These are phyloP conservation scores for Xerus inauris DNA, from an alignment of 2,113 vertebrate genomes.

Conservation along the genomic window DNA sequence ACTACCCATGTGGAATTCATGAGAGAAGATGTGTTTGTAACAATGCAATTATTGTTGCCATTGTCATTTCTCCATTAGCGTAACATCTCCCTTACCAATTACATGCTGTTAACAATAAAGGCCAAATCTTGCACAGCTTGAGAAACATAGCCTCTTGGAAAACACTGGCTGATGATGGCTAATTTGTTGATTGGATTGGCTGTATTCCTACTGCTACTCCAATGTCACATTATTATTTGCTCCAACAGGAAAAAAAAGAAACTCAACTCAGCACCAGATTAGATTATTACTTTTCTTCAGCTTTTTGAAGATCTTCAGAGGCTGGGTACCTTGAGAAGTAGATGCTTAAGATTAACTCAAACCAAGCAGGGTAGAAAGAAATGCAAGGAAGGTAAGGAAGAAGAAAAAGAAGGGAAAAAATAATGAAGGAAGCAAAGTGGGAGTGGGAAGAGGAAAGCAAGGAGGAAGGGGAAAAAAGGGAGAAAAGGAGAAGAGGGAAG, in stretches of 20 bases:
- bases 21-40: not conserved
- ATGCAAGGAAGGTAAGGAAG: not conserved
- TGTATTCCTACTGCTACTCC: not conserved
- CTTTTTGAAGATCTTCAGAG: slow-evolving; percentile 8
- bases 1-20: not conserved
- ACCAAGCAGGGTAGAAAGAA: not conserved
- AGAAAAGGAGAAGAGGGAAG: not conserved
- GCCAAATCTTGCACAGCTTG: not conserved
- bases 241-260: not conserved
- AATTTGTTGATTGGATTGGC: slow-evolving; percentile 12
- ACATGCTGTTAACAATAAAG: not conserved
- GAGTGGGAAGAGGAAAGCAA: not conserved
- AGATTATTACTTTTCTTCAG: not conserved
- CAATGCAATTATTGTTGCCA: not conserved
- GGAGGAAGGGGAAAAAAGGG: not conserved
- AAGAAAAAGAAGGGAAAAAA: not conserved
- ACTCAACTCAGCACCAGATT: not conserved
- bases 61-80: not conserved
- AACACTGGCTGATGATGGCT: not conserved
- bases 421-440: not conserved
- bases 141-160: not conserved
- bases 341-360: slow-evolving; percentile 21
- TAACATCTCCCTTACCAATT: not conserved
- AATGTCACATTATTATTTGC: slow-evolving; percentile 31
- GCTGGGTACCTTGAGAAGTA: not conserved